A percentile compares a stretch with the other conserved stretches of the same genome.
Evolutionary conservation across 2,888 invertebrate species (phyloP).

Genomic region (Pterostichus madidus): DNA sequence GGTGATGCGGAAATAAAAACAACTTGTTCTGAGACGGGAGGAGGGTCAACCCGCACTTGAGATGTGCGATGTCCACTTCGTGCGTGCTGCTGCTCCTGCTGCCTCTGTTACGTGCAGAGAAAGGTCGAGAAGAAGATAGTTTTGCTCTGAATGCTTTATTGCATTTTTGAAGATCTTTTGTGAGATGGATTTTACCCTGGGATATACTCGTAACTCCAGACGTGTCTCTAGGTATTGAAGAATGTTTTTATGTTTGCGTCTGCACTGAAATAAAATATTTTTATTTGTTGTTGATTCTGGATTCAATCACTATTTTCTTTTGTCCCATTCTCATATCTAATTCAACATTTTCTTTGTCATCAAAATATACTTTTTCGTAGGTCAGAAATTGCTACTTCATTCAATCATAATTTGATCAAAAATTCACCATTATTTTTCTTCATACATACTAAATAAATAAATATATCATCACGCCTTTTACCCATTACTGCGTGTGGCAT

Average conservation of each 20-base stretch:
- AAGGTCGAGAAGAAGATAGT: slow-evolving; percentile 36
- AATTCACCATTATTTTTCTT: too few species aligned
- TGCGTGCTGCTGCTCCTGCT: slow-evolving; percentile 7
- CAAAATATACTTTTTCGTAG: too few species aligned
- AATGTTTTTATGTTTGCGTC: slow-evolving; percentile 31
- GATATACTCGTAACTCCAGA: slow-evolving; percentile 47
- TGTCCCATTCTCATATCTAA: slow-evolving; percentile 15
- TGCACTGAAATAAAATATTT: slow-evolving; percentile 44
- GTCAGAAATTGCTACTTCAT: too few species aligned
- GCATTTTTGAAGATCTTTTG: slow-evolving; percentile 52
- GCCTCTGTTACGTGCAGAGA: slow-evolving; percentile 36
- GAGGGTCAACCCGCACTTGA: slow-evolving; percentile 39
- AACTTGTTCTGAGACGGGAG: slow-evolving; percentile 44
- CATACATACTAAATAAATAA: too few species aligned
- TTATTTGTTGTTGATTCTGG: slow-evolving; percentile 44
- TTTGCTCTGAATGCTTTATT: slow-evolving; percentile 51
- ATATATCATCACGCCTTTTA: too few species aligned
- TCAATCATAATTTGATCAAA: too few species aligned
- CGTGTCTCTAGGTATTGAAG: slow-evolving; percentile 45
- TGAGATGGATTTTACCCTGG: slow-evolving; percentile 46
- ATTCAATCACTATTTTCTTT: slow-evolving; percentile 44
- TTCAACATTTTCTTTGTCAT: slow-evolving; percentile 13
- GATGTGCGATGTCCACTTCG: slow-evolving; percentile 27
- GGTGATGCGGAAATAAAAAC: slow-evolving; percentile 67
- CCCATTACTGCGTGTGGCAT: too few species aligned